Conservation (phyloP, 2,113 vertebrate genomes). For the Bagarius yarrelli region DNA sequence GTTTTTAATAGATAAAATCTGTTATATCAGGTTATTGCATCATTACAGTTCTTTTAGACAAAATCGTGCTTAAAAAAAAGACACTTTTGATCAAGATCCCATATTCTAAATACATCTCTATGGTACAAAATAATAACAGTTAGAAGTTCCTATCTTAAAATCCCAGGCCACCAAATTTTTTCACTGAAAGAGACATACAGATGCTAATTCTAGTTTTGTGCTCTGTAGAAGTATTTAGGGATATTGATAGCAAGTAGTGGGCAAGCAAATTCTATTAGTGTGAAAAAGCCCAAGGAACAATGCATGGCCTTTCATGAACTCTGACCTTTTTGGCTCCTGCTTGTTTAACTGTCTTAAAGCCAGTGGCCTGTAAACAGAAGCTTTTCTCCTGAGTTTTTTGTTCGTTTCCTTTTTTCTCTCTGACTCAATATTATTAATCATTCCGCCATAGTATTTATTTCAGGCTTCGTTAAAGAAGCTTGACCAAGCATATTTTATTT, state of each 20-base stretch:
- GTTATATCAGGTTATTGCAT: neutral
- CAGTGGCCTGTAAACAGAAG: conserved; percentile 39
- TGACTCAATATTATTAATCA: conserved; percentile 48
- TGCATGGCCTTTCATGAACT: conserved; percentile 42
- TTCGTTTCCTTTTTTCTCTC: conserved; percentile 8
- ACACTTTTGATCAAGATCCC: neutral
- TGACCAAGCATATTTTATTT: conserved; percentile 37
- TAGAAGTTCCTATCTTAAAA: neutral
- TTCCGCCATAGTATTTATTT: conserved; percentile 39
- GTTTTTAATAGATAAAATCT: neutral
- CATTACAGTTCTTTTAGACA: neutral
- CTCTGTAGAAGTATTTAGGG: neutral
- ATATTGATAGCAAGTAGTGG: conserved; percentile 29
- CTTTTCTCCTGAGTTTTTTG: conserved; percentile 24
- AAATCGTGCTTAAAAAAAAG: neutral
- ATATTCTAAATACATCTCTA: neutral
- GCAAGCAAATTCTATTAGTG: conserved; percentile 32
- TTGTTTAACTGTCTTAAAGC: conserved; percentile 46
- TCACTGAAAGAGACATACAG: neutral
- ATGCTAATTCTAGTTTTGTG: conserved; percentile 12
- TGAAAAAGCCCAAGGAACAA: conserved; percentile 45
- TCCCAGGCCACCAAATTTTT: neutral
- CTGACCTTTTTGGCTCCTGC: conserved; percentile 38
- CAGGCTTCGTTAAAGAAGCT: conserved; percentile 35
- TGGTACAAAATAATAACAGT: neutral